Conservation (phyloP, 2,797 vertebrate species). For the Gallinago stenura region DNA sequence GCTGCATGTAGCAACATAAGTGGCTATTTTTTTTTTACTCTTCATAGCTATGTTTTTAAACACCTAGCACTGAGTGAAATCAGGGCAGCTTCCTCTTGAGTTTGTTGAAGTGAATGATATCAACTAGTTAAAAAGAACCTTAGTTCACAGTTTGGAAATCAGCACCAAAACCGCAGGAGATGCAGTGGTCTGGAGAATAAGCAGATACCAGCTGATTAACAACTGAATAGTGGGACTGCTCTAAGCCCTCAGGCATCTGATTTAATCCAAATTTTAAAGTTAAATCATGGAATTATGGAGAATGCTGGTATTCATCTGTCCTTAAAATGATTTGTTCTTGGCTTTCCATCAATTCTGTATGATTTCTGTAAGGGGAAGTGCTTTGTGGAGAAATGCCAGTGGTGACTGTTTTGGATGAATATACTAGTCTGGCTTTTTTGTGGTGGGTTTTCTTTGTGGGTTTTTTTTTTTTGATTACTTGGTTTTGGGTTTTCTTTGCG, state of each 20-base stretch:
- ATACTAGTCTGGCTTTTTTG: background rate
- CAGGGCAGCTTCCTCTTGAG: background rate
- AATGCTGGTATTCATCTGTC: background rate
- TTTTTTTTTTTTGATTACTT: background rate
- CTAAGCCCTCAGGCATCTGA: background rate
- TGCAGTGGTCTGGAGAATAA: background rate
- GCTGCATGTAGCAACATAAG: rapidly evolving
- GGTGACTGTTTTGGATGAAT: background rate
- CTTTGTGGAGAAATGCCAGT: background rate
- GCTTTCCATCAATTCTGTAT: background rate
- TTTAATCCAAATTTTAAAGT: background rate
- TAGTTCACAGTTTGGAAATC: background rate
- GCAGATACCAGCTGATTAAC: background rate
- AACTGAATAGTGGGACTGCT: background rate
- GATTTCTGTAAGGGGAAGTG: background rate
- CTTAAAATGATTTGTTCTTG: conserved; percentile 12
- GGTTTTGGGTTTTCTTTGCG: rapidly evolving
- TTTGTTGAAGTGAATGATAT: background rate
- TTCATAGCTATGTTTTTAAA: background rate
- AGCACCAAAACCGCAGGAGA: background rate
- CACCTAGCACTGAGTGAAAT: background rate
- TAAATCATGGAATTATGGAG: background rate
- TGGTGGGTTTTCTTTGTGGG: background rate
- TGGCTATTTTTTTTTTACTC: background rate
- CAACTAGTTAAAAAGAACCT: background rate